Base-by-base conservation (phyloP, 2,888 invertebrate genomes). In the Tethea ocularis region DNA sequence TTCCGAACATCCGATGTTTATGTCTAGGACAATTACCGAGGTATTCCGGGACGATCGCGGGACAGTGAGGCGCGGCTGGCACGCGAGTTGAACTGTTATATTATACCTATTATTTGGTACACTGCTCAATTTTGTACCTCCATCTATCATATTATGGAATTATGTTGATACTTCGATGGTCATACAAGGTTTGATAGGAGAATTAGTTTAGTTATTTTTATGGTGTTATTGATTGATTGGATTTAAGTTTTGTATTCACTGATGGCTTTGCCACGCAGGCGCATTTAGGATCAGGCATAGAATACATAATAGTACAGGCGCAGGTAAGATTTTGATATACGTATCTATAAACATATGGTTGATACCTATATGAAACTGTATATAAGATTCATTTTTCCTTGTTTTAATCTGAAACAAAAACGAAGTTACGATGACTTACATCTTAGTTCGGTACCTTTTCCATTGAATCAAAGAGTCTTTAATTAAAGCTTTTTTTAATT, bases 21-120 rank as follows among this genome's bases (percentile, higher is more conserved):
- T 67, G 72, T 74, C 65, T 61, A 67, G 66, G 66, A 61, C 83
- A 80, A 83, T 84, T 85, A 85, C 75, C 65, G 52, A 41, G 75
- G 82, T 67, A 81, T 78, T 69, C 70, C 68, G 71, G 61, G 71
- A 63, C 74, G 60, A 81, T 78, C 68, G 69, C 68, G 71, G 61
- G 71, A 63, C 74, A 61, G 52, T 59, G 58, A 51, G 61, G 60
- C 71, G 66, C 67, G 68, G 23, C 46, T 23, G 59, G 60, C 66
- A 63, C 66, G 66, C 66, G 58, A 65, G 52, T 24, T n/a, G 24
- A 53, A 5, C 53, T 60, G 61, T 61, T 60, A 63, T 55, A 51
- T 61, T 60, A 63, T 55, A 51, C 29, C 51, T 60, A 54, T 36
- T 29, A 54, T 54, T 46, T 52, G 57, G 51, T 58, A 38, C 46